Conservation (phyloP, 2,113 vertebrate genomes). For the Corythaeola cristata region DNA sequence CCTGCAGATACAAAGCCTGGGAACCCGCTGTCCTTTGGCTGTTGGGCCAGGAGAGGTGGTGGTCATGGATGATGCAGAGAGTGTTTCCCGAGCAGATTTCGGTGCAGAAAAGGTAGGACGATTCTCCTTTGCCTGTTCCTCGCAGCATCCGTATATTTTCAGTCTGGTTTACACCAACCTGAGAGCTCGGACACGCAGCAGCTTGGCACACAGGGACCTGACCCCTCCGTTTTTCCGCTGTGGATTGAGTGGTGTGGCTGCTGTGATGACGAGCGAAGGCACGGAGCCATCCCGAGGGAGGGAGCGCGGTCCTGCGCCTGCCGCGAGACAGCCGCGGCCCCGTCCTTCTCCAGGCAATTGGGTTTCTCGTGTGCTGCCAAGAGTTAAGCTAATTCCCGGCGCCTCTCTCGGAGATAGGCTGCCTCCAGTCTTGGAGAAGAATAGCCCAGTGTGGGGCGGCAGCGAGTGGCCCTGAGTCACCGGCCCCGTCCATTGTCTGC, state of each 20-base stretch:
- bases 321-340: neutral
- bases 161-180: neutral
- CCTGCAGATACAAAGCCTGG: neutral
- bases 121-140: neutral
- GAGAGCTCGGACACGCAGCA: neutral
- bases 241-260: neutral
- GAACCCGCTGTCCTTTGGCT: neutral
- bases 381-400: slow-evolving; percentile 54
- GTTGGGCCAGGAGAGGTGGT: neutral
- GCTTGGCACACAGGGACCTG: neutral
- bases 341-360: too few species aligned
- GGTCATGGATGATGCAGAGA: neutral
- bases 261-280: neutral
- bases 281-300: neutral
- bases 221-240: neutral
- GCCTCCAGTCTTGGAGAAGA: neutral
- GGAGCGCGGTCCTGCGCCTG: neutral
- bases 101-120: neutral
- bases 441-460: slow-evolving; percentile 17
- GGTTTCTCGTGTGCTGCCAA: slow-evolving; percentile 37
- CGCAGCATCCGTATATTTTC: neutral
- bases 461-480: slow-evolving; percentile 44
- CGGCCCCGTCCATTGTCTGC: neutral
- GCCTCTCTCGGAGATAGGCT: neutral
- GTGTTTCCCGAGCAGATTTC: neutral